Evolutionary conservation across 2,888 invertebrate species (phyloP), one percentile per base, ranked within the genome.

Genomic region (Xestoiulus laeticollis): DNA sequence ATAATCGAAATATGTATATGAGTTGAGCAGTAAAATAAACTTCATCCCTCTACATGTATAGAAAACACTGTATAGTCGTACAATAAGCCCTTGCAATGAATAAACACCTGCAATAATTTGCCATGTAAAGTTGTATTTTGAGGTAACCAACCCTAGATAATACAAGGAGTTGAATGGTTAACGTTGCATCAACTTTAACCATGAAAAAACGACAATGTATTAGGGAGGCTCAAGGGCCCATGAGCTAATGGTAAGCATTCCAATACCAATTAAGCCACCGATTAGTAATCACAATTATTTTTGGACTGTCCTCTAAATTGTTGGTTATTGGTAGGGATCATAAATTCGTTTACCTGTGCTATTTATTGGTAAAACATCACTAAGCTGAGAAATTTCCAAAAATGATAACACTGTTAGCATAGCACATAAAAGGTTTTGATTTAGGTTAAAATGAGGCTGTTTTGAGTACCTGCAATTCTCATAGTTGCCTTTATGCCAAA

Each of bases 351-450:
- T 68, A 22, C 68, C 68, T 68, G 68, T 68, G 10, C 84, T 43
- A 84, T 84, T 84, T 84, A 38, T 84, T 33, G 22, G 43, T 14
- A 84, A 19, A 84, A 84, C 22, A 84, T 84, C 19, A n/a, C 33
- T 33, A 84, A 84, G 33, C 84, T 84, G 84, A 84, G 84, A 84
- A 84, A 33, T 84, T 38, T 84, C 22, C 68, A 8, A 84, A 78
- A 84, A 43, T 84, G 84, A 84, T 84, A 84, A 84, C 43, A 84
- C 84, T 84, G 84, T 84, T 84, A 33, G 43, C 84, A 32, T n/a
- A 84, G 84, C 84, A 84, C 33, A 33, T n/a, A 84, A 0, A 32
- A 32, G n/a, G 43, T 33, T 43, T 22, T 33, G 43, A 84, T 84
- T 84, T 84, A 84, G 84, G 84, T 38, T 43, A 84, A 84, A 84